phyloP scores from a whole-genome alignment of 1,140 invertebrate genomes.

The Zaprionus tsacasi region DNA sequence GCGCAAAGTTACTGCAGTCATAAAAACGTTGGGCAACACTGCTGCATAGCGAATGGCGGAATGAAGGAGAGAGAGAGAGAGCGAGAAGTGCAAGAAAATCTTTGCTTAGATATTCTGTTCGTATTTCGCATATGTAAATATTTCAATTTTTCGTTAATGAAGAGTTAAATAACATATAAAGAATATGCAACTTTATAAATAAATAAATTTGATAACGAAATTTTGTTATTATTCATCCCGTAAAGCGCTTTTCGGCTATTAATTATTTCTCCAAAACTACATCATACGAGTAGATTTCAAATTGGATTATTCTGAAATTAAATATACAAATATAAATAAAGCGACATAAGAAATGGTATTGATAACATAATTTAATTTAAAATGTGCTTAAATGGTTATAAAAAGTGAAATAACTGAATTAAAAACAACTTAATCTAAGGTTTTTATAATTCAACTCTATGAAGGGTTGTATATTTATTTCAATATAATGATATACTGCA shows the following conservation, averaged over 20 bases:
- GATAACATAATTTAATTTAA: not conserved
- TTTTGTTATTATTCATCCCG: no score
- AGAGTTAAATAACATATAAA: not conserved
- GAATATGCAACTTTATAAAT: not conserved
- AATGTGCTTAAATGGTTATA: not conserved
- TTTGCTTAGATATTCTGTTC: conserved; percentile 32
- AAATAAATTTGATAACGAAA: not conserved
- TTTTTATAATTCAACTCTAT: not conserved
- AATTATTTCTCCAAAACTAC: no score
- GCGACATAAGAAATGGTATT: not conserved
- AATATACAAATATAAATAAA: not conserved
- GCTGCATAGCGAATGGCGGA: not conserved
- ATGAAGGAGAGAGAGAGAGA: not conserved
- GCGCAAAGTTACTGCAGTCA: conserved; percentile 81
- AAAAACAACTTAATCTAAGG: conserved; percentile 1
- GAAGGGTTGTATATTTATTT: no score
- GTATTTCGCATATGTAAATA: conserved; percentile 27
- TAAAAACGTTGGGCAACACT: conserved; percentile 71
- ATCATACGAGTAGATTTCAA: not conserved
- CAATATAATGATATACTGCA: no score
- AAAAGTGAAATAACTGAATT: not conserved
- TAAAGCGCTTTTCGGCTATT: no score
- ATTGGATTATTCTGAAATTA: not conserved
- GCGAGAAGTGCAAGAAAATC: not conserved
- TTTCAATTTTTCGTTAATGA: conserved; percentile 22